phyloP scores from a whole-genome alignment of 2,888 invertebrate species.

The Geophilus truncorum region DNA sequence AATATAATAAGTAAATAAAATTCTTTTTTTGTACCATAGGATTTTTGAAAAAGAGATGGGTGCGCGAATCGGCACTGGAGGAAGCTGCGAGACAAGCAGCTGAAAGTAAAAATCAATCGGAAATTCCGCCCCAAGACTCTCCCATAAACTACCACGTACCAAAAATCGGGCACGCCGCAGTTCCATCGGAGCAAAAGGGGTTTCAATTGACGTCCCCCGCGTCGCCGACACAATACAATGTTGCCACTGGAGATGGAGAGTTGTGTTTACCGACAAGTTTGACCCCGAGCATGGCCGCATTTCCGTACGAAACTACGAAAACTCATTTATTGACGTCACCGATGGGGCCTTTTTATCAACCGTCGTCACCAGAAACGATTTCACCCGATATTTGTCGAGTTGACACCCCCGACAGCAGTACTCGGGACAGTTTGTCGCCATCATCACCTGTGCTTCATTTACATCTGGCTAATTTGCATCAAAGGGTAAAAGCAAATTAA shows the following conservation, averaged over 20 bases:
- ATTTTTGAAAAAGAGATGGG: conserved; percentile 28
- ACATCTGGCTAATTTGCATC: conserved; percentile 25
- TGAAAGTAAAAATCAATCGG: background rate
- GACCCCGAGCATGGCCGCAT: background rate
- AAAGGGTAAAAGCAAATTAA: too few species aligned
- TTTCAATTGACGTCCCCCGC: conserved; percentile 35
- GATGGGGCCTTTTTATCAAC: background rate
- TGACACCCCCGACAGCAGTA: conserved; percentile 3
- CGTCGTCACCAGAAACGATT: background rate
- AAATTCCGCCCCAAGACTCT: conserved; percentile 68
- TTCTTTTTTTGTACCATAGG: background rate
- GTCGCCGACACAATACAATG: conserved; percentile 41
- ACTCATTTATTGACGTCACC: background rate
- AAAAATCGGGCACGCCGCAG: conserved; percentile 50
- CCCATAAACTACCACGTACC: conserved; percentile 85
- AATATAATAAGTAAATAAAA: background rate
- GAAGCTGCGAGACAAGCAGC: conserved; percentile 19
- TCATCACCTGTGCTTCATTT: background rate
- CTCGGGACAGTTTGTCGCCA: background rate
- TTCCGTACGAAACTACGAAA: conserved; percentile 22
- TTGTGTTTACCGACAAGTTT: background rate
- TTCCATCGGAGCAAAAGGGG: conserved; percentile 47
- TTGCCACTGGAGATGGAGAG: conserved; percentile 36
- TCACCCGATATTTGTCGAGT: background rate
- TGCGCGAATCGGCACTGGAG: background rate